Evolutionary conservation across 2,888 invertebrate genomes (phyloP), one percentile per base, ranked within the genome.

Genomic region (Myopa tessellatipennis): DNA sequence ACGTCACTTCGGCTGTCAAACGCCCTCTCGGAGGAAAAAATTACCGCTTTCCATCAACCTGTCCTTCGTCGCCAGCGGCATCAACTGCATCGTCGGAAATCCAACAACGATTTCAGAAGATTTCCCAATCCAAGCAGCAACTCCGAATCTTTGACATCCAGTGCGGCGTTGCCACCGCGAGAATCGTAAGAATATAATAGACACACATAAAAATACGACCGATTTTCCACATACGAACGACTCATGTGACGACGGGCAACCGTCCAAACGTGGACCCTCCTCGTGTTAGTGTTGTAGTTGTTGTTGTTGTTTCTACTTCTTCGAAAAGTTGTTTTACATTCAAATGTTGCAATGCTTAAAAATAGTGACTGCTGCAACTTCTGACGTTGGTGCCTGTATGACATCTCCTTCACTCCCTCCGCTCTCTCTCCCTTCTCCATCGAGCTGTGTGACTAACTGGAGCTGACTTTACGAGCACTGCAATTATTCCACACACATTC

Each of bases 401-500:
- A 45, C 6, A 12, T 6, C 18, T 6, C 60, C 4, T 16, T 18
- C 18, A 18, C n/a, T 16, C 3, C 16, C 18, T 16, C 7, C 18
- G 2, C 5, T 6, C 60, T 16, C 60, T 6, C 18, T 1, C 60
- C 16, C n/a, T 6, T 3, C 60, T 16, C 55, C 3, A 55, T 55
- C 12, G 10, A 55, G 10, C 55, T 10, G 12, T 60, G 60, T 18
- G 18, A 18, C 68, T 18, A 45, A 68, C 45, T 68, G 16, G n/a
- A 68, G 50, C 50, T 18, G 26, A 73, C 40, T 73, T 61, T 61
- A 73, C 40, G 18, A 73, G 12, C 38, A 60, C 61, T 14, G 14
- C 58, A 73, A 73, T 73, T 73, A 73, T 61, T 61, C 18, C 12
- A 52, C 71, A 71, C 71, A 71, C 71, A 55, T 71, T 71, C 55